Percentiles rank a stretch among this genome's conserved stretches.
Evolutionary conservation across 2,113 vertebrate genomes (phyloP).

Genomic region (Oryctolagus cuniculus): DNA sequence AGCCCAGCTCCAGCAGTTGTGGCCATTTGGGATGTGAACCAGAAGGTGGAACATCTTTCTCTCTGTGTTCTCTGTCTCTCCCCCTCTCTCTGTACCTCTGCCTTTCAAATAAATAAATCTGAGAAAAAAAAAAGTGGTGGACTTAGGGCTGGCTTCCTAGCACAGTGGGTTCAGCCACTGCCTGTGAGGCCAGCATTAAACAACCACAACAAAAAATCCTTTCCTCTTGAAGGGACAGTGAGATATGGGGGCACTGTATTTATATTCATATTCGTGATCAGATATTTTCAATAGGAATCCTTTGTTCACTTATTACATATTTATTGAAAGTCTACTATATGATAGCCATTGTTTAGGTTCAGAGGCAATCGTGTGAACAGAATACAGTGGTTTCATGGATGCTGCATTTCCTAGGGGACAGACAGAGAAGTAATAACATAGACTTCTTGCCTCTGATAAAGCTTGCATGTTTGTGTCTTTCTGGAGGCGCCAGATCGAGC

Average conservation of each 20-base stretch:
- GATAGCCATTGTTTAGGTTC: background rate
- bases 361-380: background rate
- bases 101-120: too few relatives aligned
- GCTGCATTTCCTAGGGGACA: background rate
- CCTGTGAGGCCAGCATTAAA: too few relatives aligned
- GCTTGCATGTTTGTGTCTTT: conserved; percentile 35
- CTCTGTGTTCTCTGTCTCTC: too few relatives aligned
- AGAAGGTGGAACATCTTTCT: too few relatives aligned
- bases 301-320: background rate
- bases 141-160: too few relatives aligned
- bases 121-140: too few relatives aligned
- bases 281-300: background rate
- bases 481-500: background rate
- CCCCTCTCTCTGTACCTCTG: too few relatives aligned
- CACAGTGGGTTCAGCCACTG: too few relatives aligned
- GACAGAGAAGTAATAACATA: background rate
- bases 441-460: background rate
- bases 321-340: background rate
- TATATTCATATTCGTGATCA: conserved; percentile 18
- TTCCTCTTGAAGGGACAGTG: conserved; percentile 6
- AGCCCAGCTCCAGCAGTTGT: too few relatives aligned
- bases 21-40: too few relatives aligned
- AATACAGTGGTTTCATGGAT: background rate
- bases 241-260: conserved; percentile 8
- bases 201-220: background rate